phyloP scores from a whole-genome alignment of 2,888 invertebrate genomes.

The Pelosia muscerda region DNA sequence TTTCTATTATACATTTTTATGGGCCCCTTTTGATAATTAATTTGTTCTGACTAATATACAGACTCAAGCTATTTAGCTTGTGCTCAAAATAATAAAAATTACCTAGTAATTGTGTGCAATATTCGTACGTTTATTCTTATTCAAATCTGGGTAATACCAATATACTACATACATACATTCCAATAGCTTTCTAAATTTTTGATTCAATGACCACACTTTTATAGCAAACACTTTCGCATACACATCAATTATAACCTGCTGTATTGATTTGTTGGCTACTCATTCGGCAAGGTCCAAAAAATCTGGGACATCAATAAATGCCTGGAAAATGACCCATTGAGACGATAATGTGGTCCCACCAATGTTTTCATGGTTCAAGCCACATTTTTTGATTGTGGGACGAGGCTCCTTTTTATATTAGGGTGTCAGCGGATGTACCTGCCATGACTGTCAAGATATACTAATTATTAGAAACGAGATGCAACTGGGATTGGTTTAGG shows the following conservation, averaged over 20 bases:
- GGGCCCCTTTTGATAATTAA: not conserved
- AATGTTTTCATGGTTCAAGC: too few relatives aligned
- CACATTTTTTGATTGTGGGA: too few relatives aligned
- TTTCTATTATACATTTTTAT: conserved; percentile 35
- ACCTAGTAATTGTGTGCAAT: not conserved
- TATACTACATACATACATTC: not conserved
- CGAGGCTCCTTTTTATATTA: too few relatives aligned
- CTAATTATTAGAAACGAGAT: not conserved
- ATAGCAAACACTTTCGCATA: not conserved
- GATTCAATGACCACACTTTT: not conserved
- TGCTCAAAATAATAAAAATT: not conserved
- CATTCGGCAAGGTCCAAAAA: not conserved
- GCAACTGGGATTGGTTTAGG: not conserved
- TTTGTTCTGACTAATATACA: not conserved
- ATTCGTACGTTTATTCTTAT: not conserved
- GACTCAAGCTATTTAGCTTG: not conserved
- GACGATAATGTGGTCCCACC: too few relatives aligned
- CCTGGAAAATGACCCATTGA: too few relatives aligned
- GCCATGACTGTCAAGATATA: too few relatives aligned
- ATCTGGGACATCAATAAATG: not conserved
- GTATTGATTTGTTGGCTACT: too few relatives aligned
- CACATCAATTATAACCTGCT: not conserved
- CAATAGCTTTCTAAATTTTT: not conserved
- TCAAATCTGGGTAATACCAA: not conserved
- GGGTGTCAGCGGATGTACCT: too few relatives aligned